Percentiles rank a stretch among this genome's conserved stretches.
These are phyloP conservation scores for Sphaerodactylus townsendi DNA, from an alignment of 2,113 vertebrate genomes.

Conservation along the genomic window DNA sequence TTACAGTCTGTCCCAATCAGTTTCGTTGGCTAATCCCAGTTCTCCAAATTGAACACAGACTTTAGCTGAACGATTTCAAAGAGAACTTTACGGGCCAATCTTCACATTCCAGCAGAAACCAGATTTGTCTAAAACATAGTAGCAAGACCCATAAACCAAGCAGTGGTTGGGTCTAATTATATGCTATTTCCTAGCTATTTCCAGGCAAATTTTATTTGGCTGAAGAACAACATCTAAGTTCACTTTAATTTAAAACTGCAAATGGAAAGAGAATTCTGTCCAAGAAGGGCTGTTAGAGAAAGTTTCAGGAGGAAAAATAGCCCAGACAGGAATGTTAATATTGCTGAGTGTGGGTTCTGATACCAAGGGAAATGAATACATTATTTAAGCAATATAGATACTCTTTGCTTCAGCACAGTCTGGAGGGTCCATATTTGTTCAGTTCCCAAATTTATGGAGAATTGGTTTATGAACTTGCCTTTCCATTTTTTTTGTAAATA, in stretches of 20 bases:
- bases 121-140: constrained; percentile 42
- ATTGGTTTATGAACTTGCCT: neutral
- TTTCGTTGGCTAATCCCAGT: too few species aligned
- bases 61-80: too few species aligned
- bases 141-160: constrained; percentile 35
- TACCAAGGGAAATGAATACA: neutral
- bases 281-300: neutral
- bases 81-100: constrained; percentile 11
- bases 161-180: constrained; percentile 53
- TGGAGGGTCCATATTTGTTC: neutral
- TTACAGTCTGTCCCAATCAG: too few species aligned
- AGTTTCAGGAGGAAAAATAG: neutral
- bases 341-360: neutral
- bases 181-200: constrained; percentile 59
- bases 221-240: constrained; percentile 14
- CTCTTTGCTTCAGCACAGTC: neutral
- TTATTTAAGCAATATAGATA: neutral
- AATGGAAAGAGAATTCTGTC: neutral
- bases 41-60: too few species aligned
- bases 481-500: neutral
- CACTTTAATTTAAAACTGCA: constrained; percentile 32
- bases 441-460: neutral
- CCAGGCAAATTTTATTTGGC: constrained; percentile 53
- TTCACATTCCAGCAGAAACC: constrained; percentile 46
- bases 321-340: neutral